A percentile compares a stretch with the other conserved stretches of the same genome.
phyloP scores from a whole-genome alignment of 2,113 vertebrate species.

The Cyrtonyx montezumae region DNA sequence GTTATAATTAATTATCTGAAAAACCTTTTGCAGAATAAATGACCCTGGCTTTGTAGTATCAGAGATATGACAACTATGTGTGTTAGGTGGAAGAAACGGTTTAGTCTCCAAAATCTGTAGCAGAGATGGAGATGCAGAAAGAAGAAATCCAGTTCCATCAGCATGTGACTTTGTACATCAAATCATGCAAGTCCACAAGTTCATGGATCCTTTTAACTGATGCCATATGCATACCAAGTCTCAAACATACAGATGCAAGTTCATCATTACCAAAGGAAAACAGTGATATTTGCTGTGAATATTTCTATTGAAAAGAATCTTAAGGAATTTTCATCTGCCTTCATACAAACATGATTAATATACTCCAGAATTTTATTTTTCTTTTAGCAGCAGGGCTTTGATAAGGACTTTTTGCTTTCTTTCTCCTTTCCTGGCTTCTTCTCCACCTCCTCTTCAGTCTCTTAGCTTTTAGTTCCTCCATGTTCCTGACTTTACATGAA shows the following conservation, averaged over 20 bases:
- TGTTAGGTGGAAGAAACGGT: constrained; percentile 32
- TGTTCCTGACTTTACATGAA: neutral
- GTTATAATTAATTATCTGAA: constrained; percentile 80
- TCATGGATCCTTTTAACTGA: neutral
- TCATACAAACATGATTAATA: neutral
- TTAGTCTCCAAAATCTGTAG: neutral
- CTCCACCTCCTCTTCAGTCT: neutral
- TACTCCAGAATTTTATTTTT: neutral
- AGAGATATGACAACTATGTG: constrained; percentile 49
- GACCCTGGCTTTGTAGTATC: constrained; percentile 53
- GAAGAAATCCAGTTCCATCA: neutral
- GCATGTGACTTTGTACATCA: neutral
- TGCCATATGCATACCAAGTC: rapidly evolving
- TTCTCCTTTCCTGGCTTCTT: neutral
- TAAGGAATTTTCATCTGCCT: neutral
- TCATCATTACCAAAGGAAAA: neutral
- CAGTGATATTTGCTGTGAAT: neutral
- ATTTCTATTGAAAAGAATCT: neutral
- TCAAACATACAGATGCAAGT: neutral
- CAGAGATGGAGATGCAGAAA: neutral
- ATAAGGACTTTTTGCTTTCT: neutral
- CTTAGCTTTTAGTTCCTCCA: neutral
- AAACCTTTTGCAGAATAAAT: constrained; percentile 75
- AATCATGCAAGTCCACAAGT: neutral
- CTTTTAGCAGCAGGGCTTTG: neutral